Base-by-base conservation (phyloP, 2,888 invertebrate genomes). In the Andrena chrysosceles region DNA sequence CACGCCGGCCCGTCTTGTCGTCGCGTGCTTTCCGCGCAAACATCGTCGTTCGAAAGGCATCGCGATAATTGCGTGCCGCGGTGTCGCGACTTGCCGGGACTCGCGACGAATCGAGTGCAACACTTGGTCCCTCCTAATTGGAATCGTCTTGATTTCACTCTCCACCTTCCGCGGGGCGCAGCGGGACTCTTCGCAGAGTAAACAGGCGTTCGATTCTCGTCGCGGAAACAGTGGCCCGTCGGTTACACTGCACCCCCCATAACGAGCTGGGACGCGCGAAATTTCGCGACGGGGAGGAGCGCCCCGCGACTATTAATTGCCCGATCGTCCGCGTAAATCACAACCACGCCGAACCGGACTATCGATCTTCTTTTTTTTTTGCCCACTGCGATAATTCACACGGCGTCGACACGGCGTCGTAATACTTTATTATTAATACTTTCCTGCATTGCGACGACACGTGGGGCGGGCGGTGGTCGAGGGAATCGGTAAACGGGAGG, bases 341-440 rank as follows among this genome's bases (percentile, higher is more conserved):
- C 62, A 13, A 16, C 29, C 23, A 29, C 26, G 52, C 26, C 48
- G 63, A n/a, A 42, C 33, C 31, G 35, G 52, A 23, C 29, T 67
- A 77, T 81, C 64, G 76, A 81, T 81, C 66, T 81, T 52, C 66
- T 81, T 52, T 52, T 52, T 52, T 49, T 60, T 67, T n/a, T 2
- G 7, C 20, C 52, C 2, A 6, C 56, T 1, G 52, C 33, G 3
- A 54, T 59, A 68, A 77, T 73, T 82, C 71, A 54, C 35, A 26
- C 23, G 23, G 62, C 66, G 48, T 33, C 48, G 54, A 29, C 48
- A 33, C 63, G 31, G 56, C 68, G 20, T 60, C 68, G 20, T 60
- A 8, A 60, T 33, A 26, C 63, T 71, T 67, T 66, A 83, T 84
- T 78, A 84, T 77, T 71, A 67, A 81, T 73, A 71, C 63, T 74